phyloP scores from a whole-genome alignment of 2,888 invertebrate species.

The Pardosa pseudoannulata region DNA sequence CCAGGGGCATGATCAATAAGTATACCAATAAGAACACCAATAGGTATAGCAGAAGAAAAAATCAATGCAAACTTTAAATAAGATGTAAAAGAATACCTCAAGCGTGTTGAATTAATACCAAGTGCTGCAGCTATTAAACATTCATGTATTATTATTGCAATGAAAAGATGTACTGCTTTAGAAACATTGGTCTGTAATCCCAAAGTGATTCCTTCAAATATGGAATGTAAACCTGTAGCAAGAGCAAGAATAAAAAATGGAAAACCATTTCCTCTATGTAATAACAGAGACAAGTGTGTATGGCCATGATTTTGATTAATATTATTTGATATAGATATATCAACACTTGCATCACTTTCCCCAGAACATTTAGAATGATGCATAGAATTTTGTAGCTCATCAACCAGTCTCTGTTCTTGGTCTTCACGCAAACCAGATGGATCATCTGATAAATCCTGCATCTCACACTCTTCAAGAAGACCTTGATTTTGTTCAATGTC shows the following conservation, averaged over 20 bases:
- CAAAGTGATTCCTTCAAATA: constrained; percentile 78
- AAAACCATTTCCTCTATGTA: constrained; percentile 71
- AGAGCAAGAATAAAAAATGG: constrained; percentile 76
- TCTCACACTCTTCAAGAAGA: constrained; percentile 67
- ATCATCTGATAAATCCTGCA: constrained; percentile 66
- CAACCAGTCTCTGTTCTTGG: constrained; percentile 43
- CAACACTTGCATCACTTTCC: constrained; percentile 34
- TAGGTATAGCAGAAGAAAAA: constrained; percentile 76
- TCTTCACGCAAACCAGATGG: constrained; percentile 34
- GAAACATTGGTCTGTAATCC: constrained; percentile 76
- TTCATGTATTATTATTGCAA: constrained; percentile 77
- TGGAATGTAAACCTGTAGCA: constrained; percentile 77
- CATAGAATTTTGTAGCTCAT: constrained; percentile 8
- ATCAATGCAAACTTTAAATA: constrained; percentile 75
- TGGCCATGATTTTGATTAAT: constrained; percentile 35
- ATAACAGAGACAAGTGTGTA: constrained; percentile 41
- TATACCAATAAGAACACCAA: constrained; percentile 76
- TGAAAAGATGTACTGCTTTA: constrained; percentile 75
- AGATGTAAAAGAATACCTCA: constrained; percentile 74
- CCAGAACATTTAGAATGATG: constrained; percentile 23
- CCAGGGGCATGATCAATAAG: constrained; percentile 75
- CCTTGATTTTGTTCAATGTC: constrained; percentile 65
- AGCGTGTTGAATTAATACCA: constrained; percentile 76
- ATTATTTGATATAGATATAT: constrained; percentile 30
- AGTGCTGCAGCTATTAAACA: constrained; percentile 76